These are phyloP conservation scores for Drosophila kohkoa DNA, from an alignment of 1,140 invertebrate species.

Conservation along the genomic window DNA sequence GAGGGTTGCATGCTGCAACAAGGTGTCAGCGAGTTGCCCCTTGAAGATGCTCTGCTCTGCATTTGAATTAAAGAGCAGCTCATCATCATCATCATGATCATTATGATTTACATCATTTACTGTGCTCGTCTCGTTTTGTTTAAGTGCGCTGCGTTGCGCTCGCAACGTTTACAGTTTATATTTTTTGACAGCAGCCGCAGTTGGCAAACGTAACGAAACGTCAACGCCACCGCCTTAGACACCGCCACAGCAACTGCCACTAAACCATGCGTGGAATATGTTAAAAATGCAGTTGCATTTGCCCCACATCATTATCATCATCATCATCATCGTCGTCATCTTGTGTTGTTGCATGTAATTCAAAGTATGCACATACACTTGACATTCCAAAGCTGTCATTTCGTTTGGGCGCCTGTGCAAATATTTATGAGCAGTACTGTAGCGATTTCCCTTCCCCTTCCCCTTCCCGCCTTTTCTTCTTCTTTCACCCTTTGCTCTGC, in stretches of 20 bases:
- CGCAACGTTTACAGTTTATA: slow-evolving; percentile 53
- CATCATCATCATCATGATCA: slow-evolving; percentile 7
- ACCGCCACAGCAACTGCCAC: slow-evolving; percentile 6
- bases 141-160: slow-evolving; percentile 33
- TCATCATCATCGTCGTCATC: no score
- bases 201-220: neutral
- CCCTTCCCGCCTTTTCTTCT: neutral
- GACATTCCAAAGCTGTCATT: slow-evolving; percentile 63
- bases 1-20: slow-evolving; percentile 17
- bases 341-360: slow-evolving; percentile 44
- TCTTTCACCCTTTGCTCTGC: neutral
- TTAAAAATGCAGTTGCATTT: slow-evolving; percentile 52
- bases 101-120: neutral
- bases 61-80: slow-evolving; percentile 62
- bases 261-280: slow-evolving; percentile 56
- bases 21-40: neutral
- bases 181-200: slow-evolving; percentile 52
- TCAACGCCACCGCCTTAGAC: neutral
- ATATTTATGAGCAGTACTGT: slow-evolving; percentile 60
- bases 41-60: slow-evolving; percentile 50
- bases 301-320: no score
- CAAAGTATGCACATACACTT: slow-evolving; percentile 61
- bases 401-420: slow-evolving; percentile 49
- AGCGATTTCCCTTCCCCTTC: no score
- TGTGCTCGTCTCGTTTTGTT: slow-evolving; percentile 38